These are phyloP conservation scores for Chlorops oryzae DNA, from an alignment of 1,140 invertebrate species.

Conservation along the genomic window DNA sequence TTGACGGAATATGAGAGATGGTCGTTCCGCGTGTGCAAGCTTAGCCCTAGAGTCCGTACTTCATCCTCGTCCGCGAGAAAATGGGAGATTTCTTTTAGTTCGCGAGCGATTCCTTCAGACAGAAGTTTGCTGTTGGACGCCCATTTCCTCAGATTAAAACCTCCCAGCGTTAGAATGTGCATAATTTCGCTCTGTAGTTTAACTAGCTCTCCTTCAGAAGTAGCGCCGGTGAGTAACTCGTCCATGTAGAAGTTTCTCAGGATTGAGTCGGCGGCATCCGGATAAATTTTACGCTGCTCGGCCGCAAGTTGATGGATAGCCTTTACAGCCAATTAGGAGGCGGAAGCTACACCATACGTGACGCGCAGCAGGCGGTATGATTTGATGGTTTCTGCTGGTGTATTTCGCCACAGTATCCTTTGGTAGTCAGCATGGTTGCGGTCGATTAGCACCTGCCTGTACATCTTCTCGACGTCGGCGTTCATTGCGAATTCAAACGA, in stretches of 20 bases:
- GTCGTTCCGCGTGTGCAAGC: too few relatives aligned
- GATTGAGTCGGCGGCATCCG: slow-evolving; percentile 13
- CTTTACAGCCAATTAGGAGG: slow-evolving; percentile 34
- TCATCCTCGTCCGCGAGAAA: too few relatives aligned
- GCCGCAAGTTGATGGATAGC: slow-evolving; percentile 26
- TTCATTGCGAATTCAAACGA: slow-evolving; percentile 25
- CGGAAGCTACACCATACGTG: slow-evolving; percentile 34
- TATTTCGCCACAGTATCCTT: slow-evolving; percentile 15
- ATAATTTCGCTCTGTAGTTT: too few relatives aligned
- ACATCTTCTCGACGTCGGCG: slow-evolving; percentile 42
- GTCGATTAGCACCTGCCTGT: slow-evolving; percentile 23
- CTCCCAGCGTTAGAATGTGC: too few relatives aligned
- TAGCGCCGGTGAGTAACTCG: background rate
- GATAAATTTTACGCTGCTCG: too few relatives aligned
- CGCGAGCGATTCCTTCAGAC: background rate
- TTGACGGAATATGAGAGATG: too few relatives aligned
- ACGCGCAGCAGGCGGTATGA: slow-evolving; percentile 19
- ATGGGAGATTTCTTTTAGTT: too few relatives aligned
- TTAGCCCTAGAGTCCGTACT: too few relatives aligned
- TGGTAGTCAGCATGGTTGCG: background rate
- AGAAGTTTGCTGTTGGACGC: too few relatives aligned
- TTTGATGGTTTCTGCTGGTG: slow-evolving; percentile 12
- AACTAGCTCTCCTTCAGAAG: too few relatives aligned
- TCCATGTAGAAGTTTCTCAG: background rate
- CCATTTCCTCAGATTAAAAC: too few relatives aligned